Evolutionary conservation across 2,113 vertebrate genomes (phyloP).

Genomic region (Burhinus bistriatus): DNA sequence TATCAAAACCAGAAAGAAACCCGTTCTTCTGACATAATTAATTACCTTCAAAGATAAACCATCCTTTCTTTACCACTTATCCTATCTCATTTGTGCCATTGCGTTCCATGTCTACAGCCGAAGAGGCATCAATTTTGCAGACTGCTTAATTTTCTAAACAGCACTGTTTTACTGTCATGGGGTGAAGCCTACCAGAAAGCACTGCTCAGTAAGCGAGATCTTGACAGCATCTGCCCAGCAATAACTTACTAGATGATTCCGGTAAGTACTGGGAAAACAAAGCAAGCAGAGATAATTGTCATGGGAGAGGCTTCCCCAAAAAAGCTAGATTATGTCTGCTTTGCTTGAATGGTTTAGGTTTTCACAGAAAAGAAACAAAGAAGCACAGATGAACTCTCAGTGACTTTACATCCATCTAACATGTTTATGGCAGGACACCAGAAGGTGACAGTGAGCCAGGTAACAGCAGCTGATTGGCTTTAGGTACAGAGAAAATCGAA

Average conservation of each 20-base stretch:
- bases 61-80: neutral
- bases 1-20: neutral
- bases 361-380: neutral
- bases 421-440: neutral
- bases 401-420: neutral
- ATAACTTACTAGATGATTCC: neutral
- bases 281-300: neutral
- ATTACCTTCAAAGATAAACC: neutral
- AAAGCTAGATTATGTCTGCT: neutral
- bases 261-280: neutral
- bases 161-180: neutral
- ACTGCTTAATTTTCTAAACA: neutral
- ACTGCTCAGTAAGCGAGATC: neutral
- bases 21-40: neutral
- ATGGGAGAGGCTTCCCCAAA: rapidly evolving
- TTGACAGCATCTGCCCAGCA: neutral
- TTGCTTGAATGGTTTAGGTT: neutral
- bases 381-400: neutral
- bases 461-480: neutral
- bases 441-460: neutral
- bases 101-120: rapidly evolving
- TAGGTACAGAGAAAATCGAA: neutral
- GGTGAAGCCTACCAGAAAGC: neutral
- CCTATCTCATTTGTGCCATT: neutral
- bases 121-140: neutral